Base-by-base conservation (phyloP, 1,140 invertebrate species). In the Solenopsis fugax region DNA sequence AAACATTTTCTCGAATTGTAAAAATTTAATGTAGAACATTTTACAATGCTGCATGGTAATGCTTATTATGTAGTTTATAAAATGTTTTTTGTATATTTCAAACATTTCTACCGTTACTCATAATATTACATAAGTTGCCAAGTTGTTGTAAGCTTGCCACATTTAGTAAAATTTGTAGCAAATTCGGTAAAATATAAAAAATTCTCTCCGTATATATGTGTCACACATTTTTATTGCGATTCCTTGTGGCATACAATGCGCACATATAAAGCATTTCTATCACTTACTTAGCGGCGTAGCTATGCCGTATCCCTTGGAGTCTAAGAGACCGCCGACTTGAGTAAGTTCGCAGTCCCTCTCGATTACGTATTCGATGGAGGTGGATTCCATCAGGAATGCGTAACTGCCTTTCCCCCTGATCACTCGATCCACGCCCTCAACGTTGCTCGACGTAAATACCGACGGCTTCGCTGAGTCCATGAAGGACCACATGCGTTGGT, bases 301-400 rank as follows among this genome's bases (percentile, higher is more conserved):
- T 84, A 99, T 98, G 64, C 98, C 98, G 93, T 99, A 99, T 93
- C 98, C 98, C 93, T 99, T 99, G 0, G 98, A 98, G 93, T 99
- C 98, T 34, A 99, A 95, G 94, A 98, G 97, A 48, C 98, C 97
- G 12, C 98, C 98, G 54, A 99, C 97, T 96, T 98, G 98, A 4
- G 98, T 98, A 2, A 99, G 96, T 90, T 98, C 97, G 93, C 98
- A 99, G 92, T 98, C 98, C 87, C 98, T 96, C 92, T 98, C 98
- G 9, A 98, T 97, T 52, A 98, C 97, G 93, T 99, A 99, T 93
- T 99, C 98, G 81, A 98, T 98, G 13, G 98, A 98, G 2, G 98
- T 98, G 10, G 98, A 98, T 96, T 99, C 98, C 98, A 99, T 99
- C 9, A 99, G 95, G 93, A 98, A 99, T 0, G 98, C 98, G 93